Percentiles rank a stretch among this genome's conserved stretches.
Evolutionary conservation across 92 coral and sea anemone genomes (phyloP).

Genomic region (Umimayanthus chanpuru): DNA sequence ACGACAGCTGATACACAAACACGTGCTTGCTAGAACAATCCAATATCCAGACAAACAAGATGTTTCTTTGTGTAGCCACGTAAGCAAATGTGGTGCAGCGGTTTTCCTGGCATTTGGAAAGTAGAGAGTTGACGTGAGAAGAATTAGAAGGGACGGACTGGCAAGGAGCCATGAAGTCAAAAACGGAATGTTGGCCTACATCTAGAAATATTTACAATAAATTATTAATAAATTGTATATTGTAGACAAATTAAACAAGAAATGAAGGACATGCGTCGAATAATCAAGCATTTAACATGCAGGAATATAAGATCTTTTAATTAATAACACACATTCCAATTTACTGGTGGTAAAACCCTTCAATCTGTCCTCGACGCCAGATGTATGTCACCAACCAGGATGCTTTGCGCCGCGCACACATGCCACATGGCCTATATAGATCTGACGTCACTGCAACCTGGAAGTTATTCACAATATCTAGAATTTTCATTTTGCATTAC

Average conservation of each 20-base stretch:
- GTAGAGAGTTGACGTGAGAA: neutral
- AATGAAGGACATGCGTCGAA: neutral
- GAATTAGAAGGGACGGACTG: constrained; percentile 7
- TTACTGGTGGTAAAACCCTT: neutral
- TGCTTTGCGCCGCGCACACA: neutral
- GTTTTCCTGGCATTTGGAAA: constrained; percentile 11
- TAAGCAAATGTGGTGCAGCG: neutral
- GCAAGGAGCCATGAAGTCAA: constrained; percentile 19
- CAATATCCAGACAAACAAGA: constrained; percentile 11
- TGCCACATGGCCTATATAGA: constrained; percentile 3
- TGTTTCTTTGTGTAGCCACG: constrained; percentile 18
- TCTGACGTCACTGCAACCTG: constrained; percentile 3
- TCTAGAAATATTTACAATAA: neutral
- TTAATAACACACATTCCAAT: neutral
- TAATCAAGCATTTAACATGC: neutral
- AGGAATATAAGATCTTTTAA: neutral
- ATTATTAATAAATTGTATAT: neutral
- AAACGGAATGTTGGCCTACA: neutral
- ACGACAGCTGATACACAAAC: neutral
- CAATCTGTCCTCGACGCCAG: neutral
- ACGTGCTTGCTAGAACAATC: neutral
- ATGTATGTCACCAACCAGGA: neutral
- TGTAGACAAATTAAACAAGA: neutral
- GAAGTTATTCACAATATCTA: constrained; percentile 37
- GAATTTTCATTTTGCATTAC: constrained; percentile 7